These are phyloP conservation scores for Thysanoteuthis rhombus DNA, from an alignment of 2,888 invertebrate genomes.

Conservation along the genomic window DNA sequence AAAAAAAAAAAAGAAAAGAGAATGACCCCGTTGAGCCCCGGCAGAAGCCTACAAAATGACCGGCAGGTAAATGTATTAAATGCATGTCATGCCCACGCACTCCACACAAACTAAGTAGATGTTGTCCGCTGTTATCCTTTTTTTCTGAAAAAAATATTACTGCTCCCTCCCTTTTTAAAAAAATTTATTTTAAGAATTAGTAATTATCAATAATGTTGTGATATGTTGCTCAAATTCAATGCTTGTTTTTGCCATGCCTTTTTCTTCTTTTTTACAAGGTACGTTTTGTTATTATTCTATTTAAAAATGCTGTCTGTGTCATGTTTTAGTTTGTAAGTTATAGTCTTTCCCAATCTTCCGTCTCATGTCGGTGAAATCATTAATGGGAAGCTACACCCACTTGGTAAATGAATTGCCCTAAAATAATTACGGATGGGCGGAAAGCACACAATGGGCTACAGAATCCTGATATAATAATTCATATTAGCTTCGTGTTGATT, in stretches of 20 bases:
- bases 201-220: no score
- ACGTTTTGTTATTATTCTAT: no score
- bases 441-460: no score
- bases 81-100: neutral
- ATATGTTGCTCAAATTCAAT: neutral
- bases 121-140: neutral
- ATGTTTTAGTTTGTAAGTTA: no score
- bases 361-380: no score
- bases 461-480: no score
- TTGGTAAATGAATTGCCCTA: no score
- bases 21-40: slow-evolving; percentile 12
- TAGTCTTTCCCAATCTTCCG: no score
- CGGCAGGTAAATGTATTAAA: neutral
- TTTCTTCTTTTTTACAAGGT: neutral
- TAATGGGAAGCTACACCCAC: no score
- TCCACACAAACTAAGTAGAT: neutral
- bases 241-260: neutral
- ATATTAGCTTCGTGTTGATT: no score
- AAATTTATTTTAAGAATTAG: neutral
- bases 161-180: neutral
- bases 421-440: no score
- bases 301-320: no score
- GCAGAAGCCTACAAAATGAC: neutral
- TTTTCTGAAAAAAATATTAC: neutral
- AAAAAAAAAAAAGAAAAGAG: neutral